Conservation (phyloP, 2,888 invertebrate genomes). For the Brachyopa scutellaris region DNA sequence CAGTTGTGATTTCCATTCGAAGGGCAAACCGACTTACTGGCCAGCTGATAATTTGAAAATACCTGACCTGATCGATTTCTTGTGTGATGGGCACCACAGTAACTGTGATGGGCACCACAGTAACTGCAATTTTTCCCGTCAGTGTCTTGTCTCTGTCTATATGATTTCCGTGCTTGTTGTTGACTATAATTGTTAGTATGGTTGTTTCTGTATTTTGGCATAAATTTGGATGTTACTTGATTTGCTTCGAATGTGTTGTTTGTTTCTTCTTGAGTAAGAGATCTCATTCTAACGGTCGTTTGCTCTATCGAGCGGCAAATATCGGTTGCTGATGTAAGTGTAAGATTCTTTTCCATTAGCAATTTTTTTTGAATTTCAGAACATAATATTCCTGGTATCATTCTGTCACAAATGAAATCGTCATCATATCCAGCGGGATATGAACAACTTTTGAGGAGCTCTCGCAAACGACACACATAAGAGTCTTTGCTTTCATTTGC, state of each 20-base stretch:
- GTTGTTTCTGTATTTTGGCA: too few species aligned
- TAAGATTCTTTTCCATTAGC: background rate
- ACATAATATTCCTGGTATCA: background rate
- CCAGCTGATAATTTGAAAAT: too few species aligned
- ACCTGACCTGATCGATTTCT: too few species aligned
- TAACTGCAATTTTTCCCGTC: background rate
- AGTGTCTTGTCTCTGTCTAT: background rate
- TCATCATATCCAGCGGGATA: background rate
- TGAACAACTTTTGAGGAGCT: background rate
- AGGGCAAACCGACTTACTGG: too few species aligned
- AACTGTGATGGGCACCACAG: background rate
- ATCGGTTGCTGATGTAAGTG: background rate
- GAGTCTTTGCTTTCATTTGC: background rate
- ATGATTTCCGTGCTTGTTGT: too few species aligned
- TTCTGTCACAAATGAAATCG: background rate
- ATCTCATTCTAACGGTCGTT: constrained; percentile 4
- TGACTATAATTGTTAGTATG: too few species aligned
- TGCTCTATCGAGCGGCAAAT: constrained; percentile 1
- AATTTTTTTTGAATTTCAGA: background rate
- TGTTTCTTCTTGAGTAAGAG: background rate
- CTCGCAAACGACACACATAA: background rate
- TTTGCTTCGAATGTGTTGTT: background rate
- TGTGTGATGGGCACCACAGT: too few species aligned
- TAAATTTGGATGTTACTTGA: background rate
- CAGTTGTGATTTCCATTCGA: too few species aligned